Evolutionary conservation across 2,113 vertebrate species (phyloP).

Genomic region (Hydrolagus affinis): DNA sequence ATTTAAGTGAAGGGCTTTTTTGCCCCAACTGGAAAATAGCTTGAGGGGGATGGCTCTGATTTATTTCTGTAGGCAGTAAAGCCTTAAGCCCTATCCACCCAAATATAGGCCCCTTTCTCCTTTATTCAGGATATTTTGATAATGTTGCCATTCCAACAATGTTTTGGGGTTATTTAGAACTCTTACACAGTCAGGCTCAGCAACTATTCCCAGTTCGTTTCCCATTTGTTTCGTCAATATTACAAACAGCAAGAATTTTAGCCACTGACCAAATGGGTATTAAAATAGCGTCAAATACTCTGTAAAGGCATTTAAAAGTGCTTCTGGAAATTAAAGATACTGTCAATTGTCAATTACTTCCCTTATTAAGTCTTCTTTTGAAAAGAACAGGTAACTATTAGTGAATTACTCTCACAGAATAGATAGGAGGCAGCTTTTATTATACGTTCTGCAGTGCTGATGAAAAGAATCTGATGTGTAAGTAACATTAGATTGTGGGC

Average conservation of each 20-base stretch:
- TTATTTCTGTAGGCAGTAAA: not conserved
- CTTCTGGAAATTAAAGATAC: too few species aligned
- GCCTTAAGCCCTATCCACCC: not conserved
- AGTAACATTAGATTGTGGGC: too few species aligned
- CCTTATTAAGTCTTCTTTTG: too few species aligned
- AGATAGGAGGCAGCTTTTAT: too few species aligned
- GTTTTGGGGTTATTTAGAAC: not conserved
- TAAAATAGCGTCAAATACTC: not conserved
- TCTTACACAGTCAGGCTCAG: too few species aligned
- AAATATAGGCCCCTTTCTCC: not conserved
- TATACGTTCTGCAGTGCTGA: too few species aligned
- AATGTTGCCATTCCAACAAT: not conserved
- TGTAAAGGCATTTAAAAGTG: not conserved
- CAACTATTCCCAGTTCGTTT: not conserved
- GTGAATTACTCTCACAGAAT: too few species aligned
- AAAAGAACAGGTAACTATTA: too few species aligned
- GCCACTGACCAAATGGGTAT: not conserved
- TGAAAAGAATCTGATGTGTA: too few species aligned
- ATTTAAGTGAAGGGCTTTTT: slow-evolving; percentile 26
- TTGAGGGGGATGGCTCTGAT: not conserved
- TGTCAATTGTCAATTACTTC: too few species aligned
- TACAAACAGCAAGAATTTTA: not conserved
- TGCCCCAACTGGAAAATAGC: slow-evolving; percentile 1
- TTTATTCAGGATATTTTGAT: not conserved
- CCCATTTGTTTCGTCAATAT: not conserved